These are phyloP conservation scores for Phodopus roborovskii DNA, from an alignment of 2,113 vertebrate species.

Conservation along the genomic window DNA sequence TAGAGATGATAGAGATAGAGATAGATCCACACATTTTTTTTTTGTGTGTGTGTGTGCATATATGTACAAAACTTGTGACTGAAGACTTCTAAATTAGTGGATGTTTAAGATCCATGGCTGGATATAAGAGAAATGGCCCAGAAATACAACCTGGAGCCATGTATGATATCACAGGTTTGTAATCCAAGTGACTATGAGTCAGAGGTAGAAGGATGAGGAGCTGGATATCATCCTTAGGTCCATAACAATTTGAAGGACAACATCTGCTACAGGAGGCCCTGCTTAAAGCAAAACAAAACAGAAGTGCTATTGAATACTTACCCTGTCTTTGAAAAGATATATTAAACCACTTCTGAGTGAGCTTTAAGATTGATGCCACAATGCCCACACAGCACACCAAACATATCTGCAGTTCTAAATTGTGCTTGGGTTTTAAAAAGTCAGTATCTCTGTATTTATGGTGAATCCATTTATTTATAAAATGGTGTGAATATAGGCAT, in stretches of 20 bases:
- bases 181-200: no score
- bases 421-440: background rate
- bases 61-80: background rate
- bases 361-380: background rate
- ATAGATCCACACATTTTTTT: no score
- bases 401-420: background rate
- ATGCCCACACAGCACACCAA: background rate
- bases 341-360: background rate
- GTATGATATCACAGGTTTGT: background rate
- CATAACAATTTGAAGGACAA: background rate
- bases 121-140: background rate
- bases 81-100: background rate
- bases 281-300: background rate
- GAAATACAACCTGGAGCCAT: background rate
- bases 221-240: background rate
- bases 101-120: background rate
- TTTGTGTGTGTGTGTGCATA: background rate
- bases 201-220: background rate
- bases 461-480: constrained; percentile 14
- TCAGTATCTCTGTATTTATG: background rate
- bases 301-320: background rate
- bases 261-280: background rate
- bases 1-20: no score
- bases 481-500: background rate
- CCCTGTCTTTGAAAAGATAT: background rate